These are phyloP conservation scores for Nasonovia ribisnigri DNA, from an alignment of 2,888 invertebrate species.

Conservation along the genomic window DNA sequence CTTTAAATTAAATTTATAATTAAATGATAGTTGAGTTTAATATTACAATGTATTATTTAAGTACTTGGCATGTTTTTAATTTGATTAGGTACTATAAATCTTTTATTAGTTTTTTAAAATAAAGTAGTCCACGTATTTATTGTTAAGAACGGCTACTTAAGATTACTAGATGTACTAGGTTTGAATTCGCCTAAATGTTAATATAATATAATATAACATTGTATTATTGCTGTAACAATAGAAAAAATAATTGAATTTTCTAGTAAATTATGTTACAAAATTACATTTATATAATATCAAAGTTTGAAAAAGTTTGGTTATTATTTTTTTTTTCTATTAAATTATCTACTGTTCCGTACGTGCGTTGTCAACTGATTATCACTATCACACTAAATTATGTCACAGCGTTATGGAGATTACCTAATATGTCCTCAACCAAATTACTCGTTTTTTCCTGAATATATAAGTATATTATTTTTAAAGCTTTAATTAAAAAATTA, in stretches of 20 bases:
- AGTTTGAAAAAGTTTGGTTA: not conserved
- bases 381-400: not conserved
- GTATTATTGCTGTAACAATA: not conserved
- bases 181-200: not conserved
- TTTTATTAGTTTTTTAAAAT: not conserved
- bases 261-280: not conserved
- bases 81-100: not conserved
- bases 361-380: not conserved
- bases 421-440: not conserved
- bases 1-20: not conserved
- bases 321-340: not conserved
- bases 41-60: not conserved
- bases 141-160: not conserved
- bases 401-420: not conserved
- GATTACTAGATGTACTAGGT: not conserved
- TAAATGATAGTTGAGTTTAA: too few relatives aligned
- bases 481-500: not conserved
- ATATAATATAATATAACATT: not conserved
- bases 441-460: not conserved
- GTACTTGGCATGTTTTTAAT: not conserved
- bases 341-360: not conserved
- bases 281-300: not conserved
- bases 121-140: not conserved
- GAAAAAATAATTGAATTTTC: not conserved
- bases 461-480: not conserved